Conservation (phyloP, 2,888 invertebrate species). For the Pristionchus japonicus region DNA sequence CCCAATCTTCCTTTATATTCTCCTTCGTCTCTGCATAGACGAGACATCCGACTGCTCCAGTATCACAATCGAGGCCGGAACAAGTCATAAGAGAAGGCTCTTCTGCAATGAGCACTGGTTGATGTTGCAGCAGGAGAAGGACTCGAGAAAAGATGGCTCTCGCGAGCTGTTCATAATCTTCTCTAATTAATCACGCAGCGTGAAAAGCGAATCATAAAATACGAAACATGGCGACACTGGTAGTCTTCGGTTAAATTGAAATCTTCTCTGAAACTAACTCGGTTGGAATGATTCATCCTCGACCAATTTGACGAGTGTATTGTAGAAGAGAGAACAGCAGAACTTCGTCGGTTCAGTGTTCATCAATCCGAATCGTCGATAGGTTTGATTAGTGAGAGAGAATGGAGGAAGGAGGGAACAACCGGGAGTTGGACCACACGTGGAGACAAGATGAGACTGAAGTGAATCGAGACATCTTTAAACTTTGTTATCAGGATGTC, state of each 20-base stretch:
- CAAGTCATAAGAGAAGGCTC: constrained; percentile 34
- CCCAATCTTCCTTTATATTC: constrained; percentile 11
- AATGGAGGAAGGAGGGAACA: constrained; percentile 38
- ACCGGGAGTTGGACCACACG: constrained; percentile 37
- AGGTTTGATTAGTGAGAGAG: constrained; percentile 6
- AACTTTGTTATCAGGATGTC: neutral
- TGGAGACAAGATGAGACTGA: neutral
- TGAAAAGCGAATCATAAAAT: no score
- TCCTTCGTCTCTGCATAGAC: constrained; percentile 33
- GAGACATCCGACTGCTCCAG: constrained; percentile 43
- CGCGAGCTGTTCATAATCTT: no score
- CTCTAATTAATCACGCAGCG: no score
- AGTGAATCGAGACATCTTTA: neutral
- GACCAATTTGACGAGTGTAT: constrained; percentile 29
- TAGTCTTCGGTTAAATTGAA: no score
- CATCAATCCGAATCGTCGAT: neutral
- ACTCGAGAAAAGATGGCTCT: no score
- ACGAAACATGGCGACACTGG: no score
- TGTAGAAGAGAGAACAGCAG: constrained; percentile 44
- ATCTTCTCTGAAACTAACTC: constrained; percentile 2
- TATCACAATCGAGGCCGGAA: constrained; percentile 29
- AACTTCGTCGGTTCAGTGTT: constrained; percentile 20
- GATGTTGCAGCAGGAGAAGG: no score
- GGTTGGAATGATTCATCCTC: constrained; percentile 15
- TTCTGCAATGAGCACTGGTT: constrained; percentile 9